These are phyloP conservation scores for Mayetiola destructor DNA, from an alignment of 2,888 invertebrate genomes.

Conservation along the genomic window DNA sequence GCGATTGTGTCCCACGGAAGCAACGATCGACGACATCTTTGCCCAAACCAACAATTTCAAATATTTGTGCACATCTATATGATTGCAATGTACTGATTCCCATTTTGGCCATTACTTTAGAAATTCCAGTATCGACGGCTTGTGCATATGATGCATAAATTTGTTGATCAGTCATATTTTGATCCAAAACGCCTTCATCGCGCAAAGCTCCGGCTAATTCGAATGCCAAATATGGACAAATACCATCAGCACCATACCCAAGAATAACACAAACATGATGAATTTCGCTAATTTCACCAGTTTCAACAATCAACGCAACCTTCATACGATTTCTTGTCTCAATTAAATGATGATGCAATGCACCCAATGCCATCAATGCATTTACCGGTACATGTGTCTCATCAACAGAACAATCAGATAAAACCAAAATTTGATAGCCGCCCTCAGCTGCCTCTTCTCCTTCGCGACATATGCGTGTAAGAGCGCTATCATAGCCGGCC, in stretches of 20 bases:
- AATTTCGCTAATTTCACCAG: constrained; percentile 89
- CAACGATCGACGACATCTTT: constrained; percentile 88
- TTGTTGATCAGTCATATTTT: constrained; percentile 57
- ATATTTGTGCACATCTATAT: constrained; percentile 98
- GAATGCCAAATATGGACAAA: constrained; percentile 93
- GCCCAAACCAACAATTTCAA: constrained; percentile 92
- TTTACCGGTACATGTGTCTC: constrained; percentile 57
- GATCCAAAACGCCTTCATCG: constrained; percentile 70
- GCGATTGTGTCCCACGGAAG: constrained; percentile 62
- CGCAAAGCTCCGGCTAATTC: constrained; percentile 80
- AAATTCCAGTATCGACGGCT: constrained; percentile 80
- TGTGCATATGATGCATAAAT: constrained; percentile 75
- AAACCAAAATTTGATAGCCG: constrained; percentile 71
- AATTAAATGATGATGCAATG: constrained; percentile 90
- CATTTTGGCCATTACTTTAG: constrained; percentile 98
- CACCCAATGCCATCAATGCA: constrained; percentile 73
- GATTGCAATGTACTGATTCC: constrained; percentile 97
- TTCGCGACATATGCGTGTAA: constrained; percentile 64
- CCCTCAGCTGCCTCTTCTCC: constrained; percentile 63
- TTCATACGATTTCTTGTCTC: constrained; percentile 92
- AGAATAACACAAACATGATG: constrained; percentile 92
- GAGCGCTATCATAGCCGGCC: constrained; percentile 59
- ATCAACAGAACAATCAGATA: constrained; percentile 65
- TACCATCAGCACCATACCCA: constrained; percentile 93
- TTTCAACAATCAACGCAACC: constrained; percentile 86